A percentile compares a stretch with the other conserved stretches of the same genome.
Evolutionary conservation across 2,113 vertebrate species (phyloP).

Genomic region (Vulpes vulpes): DNA sequence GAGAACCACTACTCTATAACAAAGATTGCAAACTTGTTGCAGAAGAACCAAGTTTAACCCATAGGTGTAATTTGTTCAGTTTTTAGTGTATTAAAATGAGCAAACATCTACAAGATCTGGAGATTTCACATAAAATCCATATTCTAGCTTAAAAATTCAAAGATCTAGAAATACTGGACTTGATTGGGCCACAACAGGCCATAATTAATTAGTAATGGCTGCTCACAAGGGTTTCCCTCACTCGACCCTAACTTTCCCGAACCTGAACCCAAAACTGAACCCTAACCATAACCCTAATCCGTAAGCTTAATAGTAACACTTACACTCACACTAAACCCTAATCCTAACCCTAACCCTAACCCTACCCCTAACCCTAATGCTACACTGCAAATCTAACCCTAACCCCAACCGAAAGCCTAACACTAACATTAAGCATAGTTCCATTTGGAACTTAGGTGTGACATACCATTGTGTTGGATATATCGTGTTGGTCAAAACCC

Average conservation of each 20-base stretch:
- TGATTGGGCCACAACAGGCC: background rate
- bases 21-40: background rate
- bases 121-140: background rate
- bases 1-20: background rate
- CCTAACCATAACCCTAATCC: no score
- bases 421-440: no score
- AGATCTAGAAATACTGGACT: background rate
- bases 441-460: no score
- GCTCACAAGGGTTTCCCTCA: background rate
- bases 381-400: no score
- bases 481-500: no score
- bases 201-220: background rate
- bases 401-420: no score
- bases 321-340: no score
- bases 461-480: no score
- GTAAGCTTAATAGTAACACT: no score
- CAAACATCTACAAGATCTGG: background rate
- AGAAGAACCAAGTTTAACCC: background rate
- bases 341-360: no score
- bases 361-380: no score
- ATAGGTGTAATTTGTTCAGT: background rate
- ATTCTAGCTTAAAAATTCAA: conserved; percentile 6
- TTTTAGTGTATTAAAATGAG: background rate
- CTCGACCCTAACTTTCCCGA: background rate
- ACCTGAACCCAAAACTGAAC: no score